phyloP scores from a whole-genome alignment of 2,797 vertebrate species.

The Sparus aurata region DNA sequence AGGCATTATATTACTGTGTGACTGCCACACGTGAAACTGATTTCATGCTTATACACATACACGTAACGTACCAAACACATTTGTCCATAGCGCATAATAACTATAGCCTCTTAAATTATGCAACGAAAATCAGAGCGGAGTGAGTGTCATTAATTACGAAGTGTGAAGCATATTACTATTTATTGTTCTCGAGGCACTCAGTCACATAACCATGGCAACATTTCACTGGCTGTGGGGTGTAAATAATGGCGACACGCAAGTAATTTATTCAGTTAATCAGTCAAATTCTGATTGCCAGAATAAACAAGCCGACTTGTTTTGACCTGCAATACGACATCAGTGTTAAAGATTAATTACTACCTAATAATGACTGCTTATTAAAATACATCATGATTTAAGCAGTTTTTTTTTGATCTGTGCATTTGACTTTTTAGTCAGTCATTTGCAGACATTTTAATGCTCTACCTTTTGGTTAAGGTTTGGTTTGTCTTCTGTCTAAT shows the following conservation, averaged over 20 bases:
- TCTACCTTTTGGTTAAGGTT: no score
- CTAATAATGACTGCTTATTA: background rate
- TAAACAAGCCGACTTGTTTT: background rate
- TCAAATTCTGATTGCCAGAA: constrained; percentile 7
- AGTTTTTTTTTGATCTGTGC: no score
- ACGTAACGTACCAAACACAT: background rate
- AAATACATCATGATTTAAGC: background rate
- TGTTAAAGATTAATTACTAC: background rate
- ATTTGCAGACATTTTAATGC: no score
- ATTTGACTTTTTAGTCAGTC: no score
- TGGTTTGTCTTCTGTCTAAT: background rate
- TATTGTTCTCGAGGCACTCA: background rate
- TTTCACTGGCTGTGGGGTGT: background rate
- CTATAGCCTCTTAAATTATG: constrained; percentile 10
- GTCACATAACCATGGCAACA: constrained; percentile 34
- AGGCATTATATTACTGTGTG: background rate
- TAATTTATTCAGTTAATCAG: constrained; percentile 36
- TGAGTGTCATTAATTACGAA: constrained; percentile 24
- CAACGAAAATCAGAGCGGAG: background rate
- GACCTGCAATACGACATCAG: background rate
- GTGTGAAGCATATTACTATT: constrained; percentile 15
- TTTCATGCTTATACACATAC: background rate
- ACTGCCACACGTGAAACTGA: background rate
- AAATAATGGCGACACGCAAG: background rate
- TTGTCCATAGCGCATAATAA: background rate